Base-by-base conservation (phyloP, 2,888 invertebrate genomes). In the Spodoptera exigua region DNA sequence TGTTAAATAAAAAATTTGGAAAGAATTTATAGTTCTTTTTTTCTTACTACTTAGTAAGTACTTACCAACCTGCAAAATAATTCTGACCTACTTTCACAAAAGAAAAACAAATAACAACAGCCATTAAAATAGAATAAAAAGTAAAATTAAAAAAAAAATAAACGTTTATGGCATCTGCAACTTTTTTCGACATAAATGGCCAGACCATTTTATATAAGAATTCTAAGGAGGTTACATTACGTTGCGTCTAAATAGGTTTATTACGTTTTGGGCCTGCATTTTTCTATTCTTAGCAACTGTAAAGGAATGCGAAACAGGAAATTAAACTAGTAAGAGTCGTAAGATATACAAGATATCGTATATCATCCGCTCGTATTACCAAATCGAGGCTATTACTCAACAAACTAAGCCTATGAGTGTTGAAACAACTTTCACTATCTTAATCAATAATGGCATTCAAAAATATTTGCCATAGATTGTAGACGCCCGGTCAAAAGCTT, bases 401-500 rank as follows among this genome's bases (percentile, higher is more conserved):
- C 61, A 7, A 54, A 65, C 13, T 66, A 54, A 44, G 66, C 70
- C 74, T 60, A 73, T 45, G 10, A 41, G 43, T 52, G 44, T 35
- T 27, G 53, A 56, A 56, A 57, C 70, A 56, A 78, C 76, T 77
- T 78, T 77, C 78, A 74, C 78, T 78, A 57, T 68, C 43, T 46
- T 70, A 71, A 68, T 74, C 63, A 63, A 65, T 69, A 62, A 74
- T 58, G 61, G 36, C 52, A 63, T 70, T 76, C 52, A 61, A 70
- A 77, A 75, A 76, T 78, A 76, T 78, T 76, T 76, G 78, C 76
- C 67, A 73, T 73, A 68, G 63, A 70, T 76, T 61, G 54, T 73
- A 40, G 75, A 61, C 61, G 52, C 36, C 32, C 47, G 53, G 66
- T 59, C 72, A 52, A 62, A 41, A 63, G 66, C 78, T 78, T 78